phyloP scores from a whole-genome alignment of 2,113 vertebrate genomes.

The Myotis davidii region DNA sequence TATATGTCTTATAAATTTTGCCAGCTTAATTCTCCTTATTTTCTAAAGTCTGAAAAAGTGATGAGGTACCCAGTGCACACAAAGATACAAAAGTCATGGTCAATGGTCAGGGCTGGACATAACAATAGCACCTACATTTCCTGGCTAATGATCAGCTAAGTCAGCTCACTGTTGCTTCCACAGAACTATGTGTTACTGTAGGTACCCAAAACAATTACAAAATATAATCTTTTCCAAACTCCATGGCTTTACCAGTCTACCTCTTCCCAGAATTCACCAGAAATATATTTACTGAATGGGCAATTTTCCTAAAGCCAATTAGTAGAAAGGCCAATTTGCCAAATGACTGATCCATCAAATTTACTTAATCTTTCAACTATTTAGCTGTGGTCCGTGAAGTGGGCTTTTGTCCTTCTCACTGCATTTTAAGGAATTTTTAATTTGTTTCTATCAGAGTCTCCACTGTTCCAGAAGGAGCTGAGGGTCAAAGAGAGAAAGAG shows the following conservation, averaged over 20 bases:
- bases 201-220: background rate
- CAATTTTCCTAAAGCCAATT: conserved; percentile 1
- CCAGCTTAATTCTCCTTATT: background rate
- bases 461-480: background rate
- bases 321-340: conserved; percentile 3
- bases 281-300: background rate
- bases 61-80: background rate
- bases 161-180: background rate
- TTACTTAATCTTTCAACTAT: background rate
- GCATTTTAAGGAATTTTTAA: background rate
- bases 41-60: background rate
- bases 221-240: background rate
- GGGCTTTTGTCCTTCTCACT: background rate
- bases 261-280: background rate
- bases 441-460: background rate
- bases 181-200: background rate
- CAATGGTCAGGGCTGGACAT: background rate
- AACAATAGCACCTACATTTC: background rate
- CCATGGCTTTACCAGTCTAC: background rate
- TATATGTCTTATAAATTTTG: background rate
- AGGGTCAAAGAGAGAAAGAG: background rate
- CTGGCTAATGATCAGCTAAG: background rate
- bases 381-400: background rate
- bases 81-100: background rate
- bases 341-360: background rate